These are phyloP conservation scores for Xiphophorus hellerii DNA, from an alignment of 2,113 vertebrate species.

Conservation along the genomic window DNA sequence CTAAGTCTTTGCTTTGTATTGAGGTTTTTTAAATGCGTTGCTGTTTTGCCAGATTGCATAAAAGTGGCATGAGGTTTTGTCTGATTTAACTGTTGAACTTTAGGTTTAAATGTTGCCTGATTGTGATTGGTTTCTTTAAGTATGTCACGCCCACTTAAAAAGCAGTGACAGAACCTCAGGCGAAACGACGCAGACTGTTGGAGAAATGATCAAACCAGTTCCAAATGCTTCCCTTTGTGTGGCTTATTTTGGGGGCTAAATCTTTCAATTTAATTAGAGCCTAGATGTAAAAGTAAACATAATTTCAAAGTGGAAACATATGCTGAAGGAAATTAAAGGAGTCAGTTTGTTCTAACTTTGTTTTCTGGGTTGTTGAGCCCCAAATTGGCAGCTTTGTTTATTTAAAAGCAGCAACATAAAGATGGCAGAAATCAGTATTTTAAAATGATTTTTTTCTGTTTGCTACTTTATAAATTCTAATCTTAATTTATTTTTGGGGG, in stretches of 20 bases:
- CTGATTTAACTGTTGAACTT: neutral
- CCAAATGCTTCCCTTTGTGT: neutral
- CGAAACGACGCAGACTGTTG: slow-evolving; percentile 5
- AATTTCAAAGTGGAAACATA: neutral
- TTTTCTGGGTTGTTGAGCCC: neutral
- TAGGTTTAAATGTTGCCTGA: slow-evolving; percentile 9
- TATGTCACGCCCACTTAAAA: neutral
- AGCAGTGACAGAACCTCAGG: neutral
- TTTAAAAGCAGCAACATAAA: neutral
- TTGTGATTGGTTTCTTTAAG: slow-evolving; percentile 11
- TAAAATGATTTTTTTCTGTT: neutral
- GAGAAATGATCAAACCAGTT: neutral
- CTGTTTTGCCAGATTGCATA: too few relatives aligned
- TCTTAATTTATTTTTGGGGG: too few relatives aligned
- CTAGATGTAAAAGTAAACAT: neutral
- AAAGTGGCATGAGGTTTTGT: neutral
- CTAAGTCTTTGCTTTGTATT: neutral
- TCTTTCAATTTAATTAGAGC: neutral
- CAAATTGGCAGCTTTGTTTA: neutral
- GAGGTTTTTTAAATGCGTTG: neutral
- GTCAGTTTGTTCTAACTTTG: neutral
- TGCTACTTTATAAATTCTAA: too few relatives aligned
- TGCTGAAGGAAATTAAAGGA: neutral
- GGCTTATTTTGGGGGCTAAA: neutral
- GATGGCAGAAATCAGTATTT: neutral